Conservation (phyloP, 1,140 invertebrate genomes). For the Anagrus nilaparvatae region DNA sequence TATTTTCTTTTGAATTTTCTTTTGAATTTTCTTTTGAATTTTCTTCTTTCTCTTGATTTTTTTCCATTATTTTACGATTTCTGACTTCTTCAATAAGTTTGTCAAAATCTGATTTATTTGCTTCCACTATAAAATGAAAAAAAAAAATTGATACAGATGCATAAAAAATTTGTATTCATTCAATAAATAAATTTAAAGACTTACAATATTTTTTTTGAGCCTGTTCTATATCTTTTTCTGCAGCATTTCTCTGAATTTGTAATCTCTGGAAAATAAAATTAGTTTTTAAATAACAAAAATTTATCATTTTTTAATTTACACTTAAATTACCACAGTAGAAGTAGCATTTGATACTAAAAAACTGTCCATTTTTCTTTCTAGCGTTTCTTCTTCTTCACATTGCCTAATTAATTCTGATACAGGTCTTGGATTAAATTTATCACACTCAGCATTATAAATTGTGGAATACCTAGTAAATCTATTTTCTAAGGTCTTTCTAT, state of each 20-base stretch:
- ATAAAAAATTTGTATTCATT: background rate
- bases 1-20: constrained; percentile 3
- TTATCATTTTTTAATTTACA: background rate
- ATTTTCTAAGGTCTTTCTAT: constrained; percentile 38
- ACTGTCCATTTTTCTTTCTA: constrained; percentile 30
- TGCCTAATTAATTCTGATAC: constrained; percentile 37
- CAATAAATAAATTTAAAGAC: constrained; percentile 18
- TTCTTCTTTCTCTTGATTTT: constrained; percentile 6
- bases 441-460: constrained; percentile 45
- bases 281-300: constrained; percentile 6
- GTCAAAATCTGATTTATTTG: constrained; percentile 33
- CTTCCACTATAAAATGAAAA: constrained; percentile 25
- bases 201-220: constrained; percentile 40
- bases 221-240: constrained; percentile 36
- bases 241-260: constrained; percentile 31
- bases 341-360: constrained; percentile 8
- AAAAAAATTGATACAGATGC: constrained; percentile 14
- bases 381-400: constrained; percentile 39
- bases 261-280: constrained; percentile 25
- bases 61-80: constrained; percentile 13
- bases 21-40: constrained; percentile 3
- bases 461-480: constrained; percentile 38
- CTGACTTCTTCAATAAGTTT: constrained; percentile 32
- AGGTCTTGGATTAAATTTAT: constrained; percentile 37
- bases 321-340: background rate